Conservation (phyloP, 2,888 invertebrate genomes). For the Perizoma flavofasciatum region DNA sequence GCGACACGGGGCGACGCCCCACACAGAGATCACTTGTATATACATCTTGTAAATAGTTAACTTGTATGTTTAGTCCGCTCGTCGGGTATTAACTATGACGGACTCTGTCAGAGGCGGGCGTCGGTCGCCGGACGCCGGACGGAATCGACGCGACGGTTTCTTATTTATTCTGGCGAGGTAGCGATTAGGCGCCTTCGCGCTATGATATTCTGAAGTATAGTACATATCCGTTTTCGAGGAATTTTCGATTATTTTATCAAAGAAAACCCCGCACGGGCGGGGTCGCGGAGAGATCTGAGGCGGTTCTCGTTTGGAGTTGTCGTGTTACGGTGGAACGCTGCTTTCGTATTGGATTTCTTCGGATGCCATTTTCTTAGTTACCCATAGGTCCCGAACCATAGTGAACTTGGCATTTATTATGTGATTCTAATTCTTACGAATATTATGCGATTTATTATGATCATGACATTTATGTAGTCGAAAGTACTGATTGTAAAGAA, state of each 20-base stretch:
- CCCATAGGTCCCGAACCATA: slow-evolving; percentile 79
- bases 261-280: slow-evolving; percentile 28
- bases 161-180: slow-evolving; percentile 38
- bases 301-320: slow-evolving; percentile 47
- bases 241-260: slow-evolving; percentile 56
- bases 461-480: slow-evolving; percentile 71
- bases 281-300: slow-evolving; percentile 47
- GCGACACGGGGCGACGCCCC: slow-evolving; percentile 58
- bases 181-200: slow-evolving; percentile 39
- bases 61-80: slow-evolving; percentile 59
- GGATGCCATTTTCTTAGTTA: slow-evolving; percentile 82
- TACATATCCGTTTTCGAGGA: slow-evolving; percentile 67
- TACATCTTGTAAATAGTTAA: slow-evolving; percentile 71
- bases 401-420: slow-evolving; percentile 82
- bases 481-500: slow-evolving; percentile 68
- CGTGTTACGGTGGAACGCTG: slow-evolving; percentile 45
- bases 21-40: slow-evolving; percentile 70
- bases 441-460: slow-evolving; percentile 78
- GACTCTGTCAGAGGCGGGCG: slow-evolving; percentile 19
- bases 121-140: slow-evolving; percentile 39
- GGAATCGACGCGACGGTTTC: slow-evolving; percentile 46
- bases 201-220: slow-evolving; percentile 62
- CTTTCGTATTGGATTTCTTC: slow-evolving; percentile 61
- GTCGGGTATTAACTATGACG: slow-evolving; percentile 47
- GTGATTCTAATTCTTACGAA: slow-evolving; percentile 78